These are phyloP conservation scores for Agrypnia vestita DNA, from an alignment of 1,140 invertebrate genomes.

Conservation along the genomic window DNA sequence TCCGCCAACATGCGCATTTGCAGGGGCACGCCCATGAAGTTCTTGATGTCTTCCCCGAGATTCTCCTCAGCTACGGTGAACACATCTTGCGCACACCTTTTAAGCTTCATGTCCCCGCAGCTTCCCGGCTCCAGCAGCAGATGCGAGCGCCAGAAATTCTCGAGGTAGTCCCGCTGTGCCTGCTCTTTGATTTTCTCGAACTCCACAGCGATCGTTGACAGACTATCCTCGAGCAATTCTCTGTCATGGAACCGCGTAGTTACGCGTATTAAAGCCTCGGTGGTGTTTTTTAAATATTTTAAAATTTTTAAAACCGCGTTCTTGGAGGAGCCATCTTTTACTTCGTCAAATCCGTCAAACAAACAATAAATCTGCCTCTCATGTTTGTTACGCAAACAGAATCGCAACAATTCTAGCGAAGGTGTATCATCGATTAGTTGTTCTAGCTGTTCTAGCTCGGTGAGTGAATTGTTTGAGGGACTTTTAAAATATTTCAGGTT, in stretches of 20 bases:
- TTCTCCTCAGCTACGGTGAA: no score
- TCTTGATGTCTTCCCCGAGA: no score
- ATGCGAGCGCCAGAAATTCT: constrained; percentile 15
- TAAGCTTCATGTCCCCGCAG: not conserved
- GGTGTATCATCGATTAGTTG: no score
- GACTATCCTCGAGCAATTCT: not conserved
- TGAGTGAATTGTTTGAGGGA: not conserved
- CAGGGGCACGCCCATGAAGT: no score
- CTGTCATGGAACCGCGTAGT: not conserved
- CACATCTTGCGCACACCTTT: no score
- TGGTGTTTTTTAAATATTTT: not conserved
- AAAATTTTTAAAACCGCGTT: not conserved
- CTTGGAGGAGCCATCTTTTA: not conserved
- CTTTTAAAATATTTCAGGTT: not conserved
- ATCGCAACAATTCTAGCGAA: not conserved
- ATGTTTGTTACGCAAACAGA: not conserved
- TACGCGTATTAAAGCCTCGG: not conserved
- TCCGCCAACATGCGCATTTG: no score
- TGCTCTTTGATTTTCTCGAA: not conserved
- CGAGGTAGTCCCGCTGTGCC: not conserved
- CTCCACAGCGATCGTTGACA: not conserved
- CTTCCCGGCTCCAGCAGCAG: not conserved
- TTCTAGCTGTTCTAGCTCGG: not conserved
- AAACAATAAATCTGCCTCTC: not conserved
- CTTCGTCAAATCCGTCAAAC: constrained; percentile 26